Evolutionary conservation across 1,140 invertebrate genomes (phyloP), one percentile per base, ranked within the genome.

Genomic region (Lordiphosa clarofinis): DNA sequence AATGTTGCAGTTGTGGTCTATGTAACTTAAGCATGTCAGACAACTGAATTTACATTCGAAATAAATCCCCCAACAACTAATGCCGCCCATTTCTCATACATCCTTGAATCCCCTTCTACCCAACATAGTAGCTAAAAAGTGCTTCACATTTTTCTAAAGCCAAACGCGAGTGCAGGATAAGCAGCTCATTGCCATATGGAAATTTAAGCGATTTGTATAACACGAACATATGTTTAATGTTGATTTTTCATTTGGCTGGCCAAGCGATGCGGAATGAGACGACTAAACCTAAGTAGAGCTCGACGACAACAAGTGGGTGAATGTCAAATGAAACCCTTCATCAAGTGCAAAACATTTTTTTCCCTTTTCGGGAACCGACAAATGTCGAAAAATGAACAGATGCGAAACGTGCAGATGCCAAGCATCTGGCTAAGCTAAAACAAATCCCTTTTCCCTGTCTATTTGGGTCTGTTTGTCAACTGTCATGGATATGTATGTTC

Each of bases 311-410:
- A 54, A 43, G 13, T 35, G 37, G 12, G 33, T 33, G 31, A 3
- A n/a, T 36, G 33, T 76, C 72, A 82, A 81, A 76, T 82, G 76
- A 81, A 81, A 81, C 75, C 75, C 75, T 82, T 82, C 76, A 82
- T 76, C 58, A 75, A 68, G 54, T 79, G 39, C 56, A 78, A 67
- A 78, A 81, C 75, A 74, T n/a, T 75, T 81, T 81, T 79, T 56
- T 46, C 24, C 72, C 74, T 81, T 79, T 56, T 46, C 24, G 21
- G 57, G 62, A 56, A 56, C 48, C 56, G 60, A 64, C 54, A 47
- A 78, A 43, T 73, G 69, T 60, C 75, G 52, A 78, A 74, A 81
- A 73, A 56, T 55, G 68, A 56, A 62, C 54, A 58, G 40, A 58
- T 52, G 58, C 43, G 38, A 63, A 58, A 66, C 61, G 66, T 71